phyloP scores from a whole-genome alignment of 1,140 invertebrate genomes.

The Manduca sexta region DNA sequence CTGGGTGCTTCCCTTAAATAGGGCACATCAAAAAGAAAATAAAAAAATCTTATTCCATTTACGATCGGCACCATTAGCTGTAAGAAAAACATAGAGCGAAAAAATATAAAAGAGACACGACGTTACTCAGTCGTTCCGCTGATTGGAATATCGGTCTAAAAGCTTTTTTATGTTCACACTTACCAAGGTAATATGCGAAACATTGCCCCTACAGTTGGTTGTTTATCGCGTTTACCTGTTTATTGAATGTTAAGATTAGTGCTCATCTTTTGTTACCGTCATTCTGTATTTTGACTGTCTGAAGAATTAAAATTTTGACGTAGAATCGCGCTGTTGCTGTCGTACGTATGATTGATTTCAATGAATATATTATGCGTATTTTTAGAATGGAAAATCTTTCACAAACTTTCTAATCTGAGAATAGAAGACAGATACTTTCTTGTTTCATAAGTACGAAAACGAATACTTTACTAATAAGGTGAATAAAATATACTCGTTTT shows the following conservation, averaged over 20 bases:
- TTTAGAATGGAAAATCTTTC: no score
- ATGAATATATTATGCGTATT: no score
- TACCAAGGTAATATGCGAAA: slow-evolving; percentile 20
- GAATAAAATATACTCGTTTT: no score
- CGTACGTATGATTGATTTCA: no score
- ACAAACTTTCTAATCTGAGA: no score
- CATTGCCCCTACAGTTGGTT: slow-evolving; percentile 13
- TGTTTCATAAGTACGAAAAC: no score
- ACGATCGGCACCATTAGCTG: slow-evolving; percentile 31
- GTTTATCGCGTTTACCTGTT: slow-evolving; percentile 20
- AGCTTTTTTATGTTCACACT: slow-evolving; percentile 38
- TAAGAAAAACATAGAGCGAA: slow-evolving; percentile 28
- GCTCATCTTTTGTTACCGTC: slow-evolving; percentile 1
- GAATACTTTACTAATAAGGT: no score
- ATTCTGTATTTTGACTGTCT: no score
- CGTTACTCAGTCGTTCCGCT: slow-evolving; percentile 29
- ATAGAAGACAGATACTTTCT: no score
- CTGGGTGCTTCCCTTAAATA: slow-evolving; percentile 21
- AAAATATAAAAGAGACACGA: slow-evolving; percentile 27
- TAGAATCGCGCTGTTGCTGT: no score
- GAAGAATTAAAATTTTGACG: no score
- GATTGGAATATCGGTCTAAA: slow-evolving; percentile 34
- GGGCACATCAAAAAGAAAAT: slow-evolving; percentile 29
- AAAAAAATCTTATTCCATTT: slow-evolving; percentile 35
- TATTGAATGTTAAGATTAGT: slow-evolving; percentile 7